Base-by-base conservation (phyloP, 2,888 invertebrate species). In the Caenorhabditis doughertyi region DNA sequence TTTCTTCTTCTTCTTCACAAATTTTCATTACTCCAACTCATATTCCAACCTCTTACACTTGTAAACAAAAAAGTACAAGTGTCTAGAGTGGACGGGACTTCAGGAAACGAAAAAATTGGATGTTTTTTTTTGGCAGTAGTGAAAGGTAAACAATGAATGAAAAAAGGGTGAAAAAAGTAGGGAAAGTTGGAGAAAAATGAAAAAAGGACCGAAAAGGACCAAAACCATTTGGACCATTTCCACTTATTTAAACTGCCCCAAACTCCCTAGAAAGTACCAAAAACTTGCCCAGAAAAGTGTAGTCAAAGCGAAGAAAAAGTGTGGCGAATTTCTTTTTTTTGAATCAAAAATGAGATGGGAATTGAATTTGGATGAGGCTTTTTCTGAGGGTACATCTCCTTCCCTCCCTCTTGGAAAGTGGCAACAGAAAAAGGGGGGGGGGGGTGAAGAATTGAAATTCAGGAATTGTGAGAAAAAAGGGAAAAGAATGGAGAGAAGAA, bases 281-380 rank as follows among this genome's bases (percentile, higher is more conserved):
- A 21, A 49, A 49, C 7, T 25, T 3, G 11, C 51, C 51, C 27
- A 32, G 49, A 47, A 58, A 44, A 49, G 18, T 49, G 13, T 13
- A 7, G 18, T 8, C 47, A 47, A 49, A 47, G 49, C 27, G 13
- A 9, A 0, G 18, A 27, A 44, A 47, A 64, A 64, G 42, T 7
- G 35, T 60, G 9, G 5, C 60, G n/a, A 62, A 62, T 44, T 13
- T 60, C 42, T 11, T 2, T 32, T 27, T 32, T 5, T 60, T 27
- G 47, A 29, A 65, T 65, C 51, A 65, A 35, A 65, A 65, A 65
- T 65, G 65, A 65, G 51, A 65, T 65, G 51, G 29, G 65, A 65
- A 65, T 65, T 35, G 7, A 35, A 65, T 65, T 65, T 65, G 35
- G 58, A n/a, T n/a, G n/a, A n/a, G n/a, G n/a, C n/a, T n/a, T n/a